These are phyloP conservation scores for Pseudachorutes palmiensis DNA, from an alignment of 1,140 invertebrate species.

Conservation along the genomic window DNA sequence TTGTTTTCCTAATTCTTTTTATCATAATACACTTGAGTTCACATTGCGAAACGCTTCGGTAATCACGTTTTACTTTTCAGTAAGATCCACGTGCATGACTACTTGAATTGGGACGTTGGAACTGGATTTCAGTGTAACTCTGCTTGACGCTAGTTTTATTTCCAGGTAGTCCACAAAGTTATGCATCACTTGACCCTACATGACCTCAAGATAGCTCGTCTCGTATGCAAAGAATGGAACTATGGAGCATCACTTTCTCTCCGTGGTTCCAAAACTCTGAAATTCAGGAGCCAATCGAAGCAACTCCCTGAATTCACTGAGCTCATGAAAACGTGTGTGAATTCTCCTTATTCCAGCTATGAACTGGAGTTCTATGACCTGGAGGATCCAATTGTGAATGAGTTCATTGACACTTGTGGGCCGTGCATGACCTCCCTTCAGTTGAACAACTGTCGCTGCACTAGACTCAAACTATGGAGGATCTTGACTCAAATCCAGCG, in stretches of 20 bases:
- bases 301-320: background rate
- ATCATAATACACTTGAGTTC: too few relatives aligned
- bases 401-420: background rate
- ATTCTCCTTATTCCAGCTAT: background rate
- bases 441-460: slow-evolving; percentile 1
- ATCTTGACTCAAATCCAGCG: background rate
- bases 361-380: slow-evolving; percentile 4
- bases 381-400: background rate
- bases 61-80: too few relatives aligned
- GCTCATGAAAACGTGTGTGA: background rate
- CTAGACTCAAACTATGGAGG: background rate
- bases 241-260: background rate
- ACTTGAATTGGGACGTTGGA: too few relatives aligned
- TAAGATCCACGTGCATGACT: too few relatives aligned
- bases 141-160: background rate
- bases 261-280: background rate
- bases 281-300: background rate
- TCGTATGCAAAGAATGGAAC: background rate
- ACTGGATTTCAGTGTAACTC: too few relatives aligned
- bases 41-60: too few relatives aligned
- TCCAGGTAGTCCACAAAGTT: background rate
- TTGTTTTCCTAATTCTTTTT: too few relatives aligned
- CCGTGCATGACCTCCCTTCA: background rate
- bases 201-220: background rate
- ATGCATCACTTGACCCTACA: background rate